Evolutionary conservation across 2,797 vertebrate species (phyloP), one percentile per base, ranked within the genome.

Genomic region (Remorina albescens): DNA sequence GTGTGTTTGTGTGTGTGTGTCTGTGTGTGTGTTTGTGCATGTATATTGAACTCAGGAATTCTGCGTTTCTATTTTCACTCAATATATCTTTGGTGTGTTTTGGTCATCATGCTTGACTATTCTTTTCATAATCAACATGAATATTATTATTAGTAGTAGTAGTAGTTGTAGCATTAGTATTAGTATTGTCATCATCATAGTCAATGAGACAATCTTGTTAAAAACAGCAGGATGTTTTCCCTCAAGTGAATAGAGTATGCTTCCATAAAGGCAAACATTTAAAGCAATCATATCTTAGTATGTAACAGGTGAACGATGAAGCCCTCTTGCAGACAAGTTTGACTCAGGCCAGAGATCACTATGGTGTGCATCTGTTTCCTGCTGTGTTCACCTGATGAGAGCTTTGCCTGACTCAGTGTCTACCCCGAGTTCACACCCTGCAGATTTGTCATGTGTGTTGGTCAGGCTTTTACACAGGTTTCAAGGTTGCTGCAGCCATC

Each of bases 371-470:
- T 83, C 58, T 50, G 23, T 66, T 56, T 25, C 53, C 59, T 41
- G 57, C 72, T 76, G 76, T 34, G 67, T 61, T 78, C 74, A 74
- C 71, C 58, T 76, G 76, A 85, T 81, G 82, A 87, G 79, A 68
- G 85, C 71, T 80, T 76, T 74, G 70, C 68, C 72, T 61, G 55
- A 77, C 12, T 53, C 44, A 26, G 56, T 73, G 67, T 60, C 82
- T 78, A 76, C 76, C 80, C 81, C 66, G 68, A 77, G 76, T 56
- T 78, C 73, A 90, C 74, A 66, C 62, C 26, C 49, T 54, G 81
- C 56, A 86, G 83, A 91, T 90, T 90, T 78, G 92, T 93, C 88
- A 88, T 73, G 68, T 81, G 84, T 82, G 81, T 88, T 84, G 89
- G 86, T 90, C 88, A 89, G 86, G 81, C 85, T 82, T 80, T 89